These are phyloP conservation scores for Pogonus chalceus DNA, from an alignment of 1,140 invertebrate species.

Conservation along the genomic window DNA sequence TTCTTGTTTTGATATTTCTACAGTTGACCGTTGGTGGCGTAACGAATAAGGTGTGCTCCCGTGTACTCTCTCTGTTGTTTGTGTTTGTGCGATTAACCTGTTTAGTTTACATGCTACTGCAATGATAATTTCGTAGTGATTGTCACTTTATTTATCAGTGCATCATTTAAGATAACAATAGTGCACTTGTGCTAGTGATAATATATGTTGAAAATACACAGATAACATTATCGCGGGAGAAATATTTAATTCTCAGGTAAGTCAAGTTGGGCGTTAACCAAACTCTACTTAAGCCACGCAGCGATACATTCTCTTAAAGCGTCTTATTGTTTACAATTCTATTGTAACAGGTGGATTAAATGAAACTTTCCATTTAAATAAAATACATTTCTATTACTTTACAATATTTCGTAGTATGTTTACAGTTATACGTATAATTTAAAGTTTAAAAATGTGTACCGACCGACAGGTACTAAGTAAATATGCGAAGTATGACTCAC, in stretches of 20 bases:
- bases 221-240: not conserved
- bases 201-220: not conserved
- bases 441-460: no score
- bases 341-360: no score
- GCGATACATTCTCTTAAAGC: no score
- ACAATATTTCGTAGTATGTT: no score
- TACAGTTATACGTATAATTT: no score
- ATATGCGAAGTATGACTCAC: no score
- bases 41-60: not conserved
- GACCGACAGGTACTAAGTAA: no score
- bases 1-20: no score
- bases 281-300: not conserved
- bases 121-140: not conserved
- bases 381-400: no score
- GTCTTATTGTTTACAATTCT: no score
- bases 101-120: not conserved
- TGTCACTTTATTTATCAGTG: not conserved
- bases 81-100: not conserved
- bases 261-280: not conserved
- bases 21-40: not conserved
- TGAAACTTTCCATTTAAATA: no score
- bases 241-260: not conserved
- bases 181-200: not conserved
- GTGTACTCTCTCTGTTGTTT: not conserved
- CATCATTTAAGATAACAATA: not conserved